These are phyloP conservation scores for Cynocephalus volans DNA, from an alignment of 2,113 vertebrate species.

Conservation along the genomic window DNA sequence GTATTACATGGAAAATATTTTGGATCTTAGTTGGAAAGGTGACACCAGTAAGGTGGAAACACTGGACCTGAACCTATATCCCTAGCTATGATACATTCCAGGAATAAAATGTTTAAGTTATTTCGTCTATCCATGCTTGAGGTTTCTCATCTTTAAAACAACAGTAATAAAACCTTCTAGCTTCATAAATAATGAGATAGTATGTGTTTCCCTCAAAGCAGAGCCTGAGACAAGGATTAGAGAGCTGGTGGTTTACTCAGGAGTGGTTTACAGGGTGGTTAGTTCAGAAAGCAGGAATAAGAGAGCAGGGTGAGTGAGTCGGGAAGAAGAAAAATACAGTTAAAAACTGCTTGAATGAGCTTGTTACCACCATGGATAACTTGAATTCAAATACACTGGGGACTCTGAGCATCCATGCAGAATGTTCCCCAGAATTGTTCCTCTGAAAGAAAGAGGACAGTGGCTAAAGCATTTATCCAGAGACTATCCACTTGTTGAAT, in stretches of 20 bases:
- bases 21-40: not conserved
- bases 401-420: not conserved
- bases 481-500: conserved; percentile 9
- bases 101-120: conserved; percentile 55
- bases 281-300: not conserved
- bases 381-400: not conserved
- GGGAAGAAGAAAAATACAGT: conserved; percentile 10
- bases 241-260: not conserved
- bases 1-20: conserved; percentile 33
- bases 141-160: conserved; percentile 54
- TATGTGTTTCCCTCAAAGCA: conserved; percentile 35
- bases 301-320: not conserved
- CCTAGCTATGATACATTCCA: conserved; percentile 1
- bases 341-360: not conserved
- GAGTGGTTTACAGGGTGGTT: not conserved
- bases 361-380: not conserved
- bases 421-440: not conserved
- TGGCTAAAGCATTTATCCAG: not conserved
- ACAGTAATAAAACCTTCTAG: conserved; percentile 40
- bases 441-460: not conserved
- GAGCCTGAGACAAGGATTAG: not conserved
- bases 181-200: conserved; percentile 8
- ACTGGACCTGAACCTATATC: not conserved
- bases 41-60: not conserved
- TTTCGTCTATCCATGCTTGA: not conserved